phyloP scores from a whole-genome alignment of 1,140 invertebrate species.

The Leptinotarsa lineolata region DNA sequence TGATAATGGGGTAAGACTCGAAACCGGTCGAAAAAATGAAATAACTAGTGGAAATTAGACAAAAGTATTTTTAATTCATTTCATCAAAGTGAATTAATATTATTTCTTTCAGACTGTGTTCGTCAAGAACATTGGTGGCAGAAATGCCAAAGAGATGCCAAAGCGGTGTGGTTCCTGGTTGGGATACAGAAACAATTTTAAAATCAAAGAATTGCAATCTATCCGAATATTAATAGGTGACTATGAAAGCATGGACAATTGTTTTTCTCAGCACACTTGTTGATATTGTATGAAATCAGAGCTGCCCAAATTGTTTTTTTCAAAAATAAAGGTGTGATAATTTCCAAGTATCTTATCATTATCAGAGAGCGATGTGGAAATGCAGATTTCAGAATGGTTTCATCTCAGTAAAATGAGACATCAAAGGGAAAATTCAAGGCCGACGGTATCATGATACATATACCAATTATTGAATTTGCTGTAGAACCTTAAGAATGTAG shows the following conservation, averaged over 20 bases:
- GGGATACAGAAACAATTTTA: conserved; percentile 6
- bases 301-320: conserved; percentile 2
- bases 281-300: conserved; percentile 4
- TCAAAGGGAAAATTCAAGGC: not conserved
- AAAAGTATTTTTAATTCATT: no score
- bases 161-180: not conserved
- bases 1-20: no score
- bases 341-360: not conserved
- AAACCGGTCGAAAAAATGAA: no score
- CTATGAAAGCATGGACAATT: not conserved
- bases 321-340: not conserved
- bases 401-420: not conserved
- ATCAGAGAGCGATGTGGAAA: conserved; percentile 2
- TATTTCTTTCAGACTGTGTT: not conserved
- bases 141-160: no score
- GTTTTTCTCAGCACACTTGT: conserved; percentile 1
- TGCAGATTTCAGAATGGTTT: not conserved
- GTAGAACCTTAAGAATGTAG: not conserved
- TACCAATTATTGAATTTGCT: not conserved
- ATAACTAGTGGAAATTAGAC: no score
- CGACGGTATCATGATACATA: not conserved
- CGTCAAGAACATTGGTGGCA: not conserved
- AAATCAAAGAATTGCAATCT: not conserved
- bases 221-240: not conserved
- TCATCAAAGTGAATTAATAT: no score